A percentile compares a stretch with the other conserved stretches of the same genome.
Evolutionary conservation across 2,113 vertebrate genomes (phyloP).

Genomic region (Zeus faber): DNA sequence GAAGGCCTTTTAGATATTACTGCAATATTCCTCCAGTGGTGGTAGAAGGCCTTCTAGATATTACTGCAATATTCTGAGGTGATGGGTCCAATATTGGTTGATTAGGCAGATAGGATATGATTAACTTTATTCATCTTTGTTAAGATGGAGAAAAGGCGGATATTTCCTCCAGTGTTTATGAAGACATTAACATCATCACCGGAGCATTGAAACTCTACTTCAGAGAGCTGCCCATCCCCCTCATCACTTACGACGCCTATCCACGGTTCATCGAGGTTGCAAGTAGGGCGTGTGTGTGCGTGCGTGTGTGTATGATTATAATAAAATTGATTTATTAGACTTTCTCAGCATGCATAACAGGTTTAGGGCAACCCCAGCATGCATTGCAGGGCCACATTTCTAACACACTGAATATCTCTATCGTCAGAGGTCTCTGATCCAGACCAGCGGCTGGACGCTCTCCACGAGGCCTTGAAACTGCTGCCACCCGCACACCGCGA

Average conservation of each 20-base stretch:
- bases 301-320: constrained; percentile 7
- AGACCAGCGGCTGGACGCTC: constrained; percentile 90
- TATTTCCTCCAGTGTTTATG: constrained; percentile 94
- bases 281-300: constrained; percentile 38
- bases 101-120: background rate
- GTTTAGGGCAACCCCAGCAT: too few relatives aligned
- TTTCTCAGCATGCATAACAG: too few relatives aligned
- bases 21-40: too few relatives aligned
- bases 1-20: too few relatives aligned
- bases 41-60: too few relatives aligned
- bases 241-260: constrained; percentile 97
- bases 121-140: background rate
- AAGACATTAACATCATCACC: constrained; percentile 99
- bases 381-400: too few relatives aligned
- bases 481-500: constrained; percentile 97
- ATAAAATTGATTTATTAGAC: constrained; percentile 22
- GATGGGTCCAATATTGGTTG: background rate
- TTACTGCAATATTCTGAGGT: background rate
- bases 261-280: constrained; percentile 95
- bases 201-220: constrained; percentile 99
- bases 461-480: constrained; percentile 92
- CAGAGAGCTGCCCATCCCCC: constrained; percentile 97
- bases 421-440: constrained; percentile 88
- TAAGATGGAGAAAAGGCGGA: constrained; percentile 96
- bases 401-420: too few relatives aligned